A percentile compares a stretch with the other conserved stretches of the same genome.
Evolutionary conservation across 2,797 vertebrate species (phyloP).

Genomic region (Acanthis flammea): DNA sequence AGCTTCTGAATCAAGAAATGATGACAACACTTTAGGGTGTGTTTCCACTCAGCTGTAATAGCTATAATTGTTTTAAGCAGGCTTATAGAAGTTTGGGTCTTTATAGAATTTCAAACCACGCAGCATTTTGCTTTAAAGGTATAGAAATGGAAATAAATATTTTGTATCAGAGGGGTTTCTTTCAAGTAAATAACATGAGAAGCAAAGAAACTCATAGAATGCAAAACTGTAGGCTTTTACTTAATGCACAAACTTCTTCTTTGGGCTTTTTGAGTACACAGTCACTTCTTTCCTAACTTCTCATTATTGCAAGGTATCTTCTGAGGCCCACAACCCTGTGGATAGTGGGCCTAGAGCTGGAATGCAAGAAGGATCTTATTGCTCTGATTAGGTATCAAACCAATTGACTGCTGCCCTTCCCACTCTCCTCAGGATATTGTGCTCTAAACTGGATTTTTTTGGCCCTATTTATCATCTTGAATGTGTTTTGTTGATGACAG

Average conservation of each 20-base stretch:
- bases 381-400: not conserved
- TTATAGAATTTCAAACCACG: not conserved
- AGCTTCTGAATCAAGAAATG: constrained; percentile 58
- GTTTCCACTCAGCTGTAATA: not conserved
- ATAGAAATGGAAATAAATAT: not conserved
- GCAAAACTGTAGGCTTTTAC: not conserved
- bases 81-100: not conserved
- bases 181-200: not conserved
- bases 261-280: not conserved
- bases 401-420: not conserved
- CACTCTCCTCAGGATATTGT: not conserved
- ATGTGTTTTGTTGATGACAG: not conserved
- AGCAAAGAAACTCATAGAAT: not conserved
- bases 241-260: not conserved
- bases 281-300: not conserved
- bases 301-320: not conserved
- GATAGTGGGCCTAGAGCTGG: not conserved
- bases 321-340: not conserved
- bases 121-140: not conserved
- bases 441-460: not conserved
- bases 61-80: not conserved
- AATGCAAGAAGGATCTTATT: not conserved
- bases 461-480: not conserved
- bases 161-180: not conserved
- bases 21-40: constrained; percentile 67